A percentile compares a stretch with the other conserved stretches of the same genome.
Evolutionary conservation across 2,888 invertebrate genomes (phyloP).

Genomic region (Thecocarcelia acutangulata): DNA sequence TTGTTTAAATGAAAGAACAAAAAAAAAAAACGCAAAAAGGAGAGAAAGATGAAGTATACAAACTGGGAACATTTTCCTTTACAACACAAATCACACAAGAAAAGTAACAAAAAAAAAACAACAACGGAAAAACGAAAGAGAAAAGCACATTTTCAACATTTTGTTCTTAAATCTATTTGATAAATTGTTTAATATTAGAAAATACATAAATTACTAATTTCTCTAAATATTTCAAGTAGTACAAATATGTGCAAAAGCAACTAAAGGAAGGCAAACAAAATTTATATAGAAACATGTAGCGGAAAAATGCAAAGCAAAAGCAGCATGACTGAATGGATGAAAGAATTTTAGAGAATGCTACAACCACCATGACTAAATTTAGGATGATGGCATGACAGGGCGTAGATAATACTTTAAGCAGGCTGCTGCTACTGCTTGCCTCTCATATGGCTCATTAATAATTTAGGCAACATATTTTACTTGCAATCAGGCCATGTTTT

Average conservation of each 20-base stretch:
- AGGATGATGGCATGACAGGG: slow-evolving; percentile 11
- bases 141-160: slow-evolving; percentile 13
- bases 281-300: too few relatives aligned
- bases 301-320: slow-evolving; percentile 30
- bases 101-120: slow-evolving; percentile 17
- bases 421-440: slow-evolving; percentile 38
- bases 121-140: neutral
- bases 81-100: slow-evolving; percentile 5
- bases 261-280: neutral
- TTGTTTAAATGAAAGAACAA: slow-evolving; percentile 52
- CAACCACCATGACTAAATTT: slow-evolving; percentile 49
- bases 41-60: neutral
- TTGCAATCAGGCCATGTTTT: slow-evolving; percentile 67
- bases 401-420: slow-evolving; percentile 27
- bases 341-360: slow-evolving; percentile 32
- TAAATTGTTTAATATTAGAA: slow-evolving; percentile 66
- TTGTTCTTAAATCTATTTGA: slow-evolving; percentile 57
- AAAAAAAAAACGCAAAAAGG: slow-evolving; percentile 12
- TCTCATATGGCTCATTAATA: slow-evolving; percentile 65
- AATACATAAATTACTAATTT: slow-evolving; percentile 68
- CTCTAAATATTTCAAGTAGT: slow-evolving; percentile 50
- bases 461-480: slow-evolving; percentile 67
- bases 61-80: slow-evolving; percentile 16
- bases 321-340: slow-evolving; percentile 38
- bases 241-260: slow-evolving; percentile 7